phyloP scores from a whole-genome alignment of 1,140 invertebrate species.

The Chironomus striatipennis region DNA sequence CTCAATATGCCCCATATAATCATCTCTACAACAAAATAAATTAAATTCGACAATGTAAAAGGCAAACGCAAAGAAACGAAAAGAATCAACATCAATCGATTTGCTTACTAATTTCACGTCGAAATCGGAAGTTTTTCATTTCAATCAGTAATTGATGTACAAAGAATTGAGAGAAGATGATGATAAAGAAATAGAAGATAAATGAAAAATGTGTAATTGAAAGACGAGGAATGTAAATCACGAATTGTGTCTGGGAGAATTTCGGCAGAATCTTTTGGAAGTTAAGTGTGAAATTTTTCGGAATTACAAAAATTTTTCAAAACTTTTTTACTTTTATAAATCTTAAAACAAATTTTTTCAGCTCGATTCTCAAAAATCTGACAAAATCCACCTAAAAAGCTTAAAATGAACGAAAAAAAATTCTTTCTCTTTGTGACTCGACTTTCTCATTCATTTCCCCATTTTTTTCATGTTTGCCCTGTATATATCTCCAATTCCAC shows the following conservation, averaged over 20 bases:
- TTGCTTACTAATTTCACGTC: slow-evolving; percentile 8
- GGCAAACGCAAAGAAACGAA: background rate
- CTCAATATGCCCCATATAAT: no score
- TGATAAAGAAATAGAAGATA: background rate
- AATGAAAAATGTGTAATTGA: background rate
- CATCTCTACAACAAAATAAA: no score
- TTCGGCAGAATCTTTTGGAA: no score
- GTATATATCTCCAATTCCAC: background rate
- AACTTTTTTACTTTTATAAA: no score
- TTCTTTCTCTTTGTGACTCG: background rate
- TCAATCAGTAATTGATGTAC: background rate
- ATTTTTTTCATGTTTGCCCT: background rate
- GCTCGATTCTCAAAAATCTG: no score
- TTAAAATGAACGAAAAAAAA: no score
- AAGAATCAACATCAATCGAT: background rate
- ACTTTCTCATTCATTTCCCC: slow-evolving; percentile 1
- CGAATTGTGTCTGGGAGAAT: background rate
- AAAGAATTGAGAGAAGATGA: background rate
- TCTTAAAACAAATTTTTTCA: no score
- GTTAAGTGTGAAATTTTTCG: no score
- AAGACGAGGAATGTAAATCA: background rate
- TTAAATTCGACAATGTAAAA: no score
- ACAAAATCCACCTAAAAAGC: no score
- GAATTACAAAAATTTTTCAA: no score
- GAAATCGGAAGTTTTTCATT: background rate